Percentiles rank a stretch among this genome's conserved stretches.
phyloP scores from a whole-genome alignment of 2,888 invertebrate species.

The Thymelicus acteon region DNA sequence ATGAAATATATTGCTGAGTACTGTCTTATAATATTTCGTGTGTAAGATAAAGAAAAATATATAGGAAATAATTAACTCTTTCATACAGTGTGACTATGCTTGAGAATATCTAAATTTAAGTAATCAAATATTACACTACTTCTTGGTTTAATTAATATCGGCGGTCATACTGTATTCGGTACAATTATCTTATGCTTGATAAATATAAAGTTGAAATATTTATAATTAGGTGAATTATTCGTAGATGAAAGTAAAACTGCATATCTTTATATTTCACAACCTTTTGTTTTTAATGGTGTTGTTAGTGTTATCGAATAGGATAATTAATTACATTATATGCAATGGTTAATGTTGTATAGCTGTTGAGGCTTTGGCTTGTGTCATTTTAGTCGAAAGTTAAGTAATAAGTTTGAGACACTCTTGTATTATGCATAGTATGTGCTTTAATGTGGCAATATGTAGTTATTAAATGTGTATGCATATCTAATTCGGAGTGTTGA shows the following conservation, averaged over 20 bases:
- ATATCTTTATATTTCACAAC: slow-evolving; percentile 38
- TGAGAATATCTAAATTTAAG: background rate
- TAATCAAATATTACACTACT: background rate
- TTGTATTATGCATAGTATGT: slow-evolving; percentile 1
- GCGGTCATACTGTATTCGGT: slow-evolving; percentile 31
- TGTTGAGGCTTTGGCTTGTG: slow-evolving; percentile 33
- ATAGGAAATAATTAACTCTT: background rate
- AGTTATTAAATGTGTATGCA: background rate
- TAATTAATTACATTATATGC: slow-evolving; percentile 32
- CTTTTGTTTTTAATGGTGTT: slow-evolving; percentile 24
- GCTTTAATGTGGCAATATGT: slow-evolving; percentile 21
- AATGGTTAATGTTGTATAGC: slow-evolving; percentile 34
- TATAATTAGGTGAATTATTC: slow-evolving; percentile 25
- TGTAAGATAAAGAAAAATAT: slow-evolving; percentile 11
- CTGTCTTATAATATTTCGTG: background rate
- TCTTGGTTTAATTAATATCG: background rate
- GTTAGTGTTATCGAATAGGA: slow-evolving; percentile 23
- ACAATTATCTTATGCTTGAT: slow-evolving; percentile 23
- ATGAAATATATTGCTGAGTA: background rate
- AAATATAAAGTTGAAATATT: slow-evolving; percentile 22
- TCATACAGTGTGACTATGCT: slow-evolving; percentile 12
- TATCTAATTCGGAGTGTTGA: background rate
- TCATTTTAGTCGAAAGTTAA: slow-evolving; percentile 18
- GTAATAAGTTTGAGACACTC: slow-evolving; percentile 1
- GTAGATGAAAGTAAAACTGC: slow-evolving; percentile 34